Conservation (phyloP, 2,888 invertebrate genomes). For the Nudaria mundana region DNA sequence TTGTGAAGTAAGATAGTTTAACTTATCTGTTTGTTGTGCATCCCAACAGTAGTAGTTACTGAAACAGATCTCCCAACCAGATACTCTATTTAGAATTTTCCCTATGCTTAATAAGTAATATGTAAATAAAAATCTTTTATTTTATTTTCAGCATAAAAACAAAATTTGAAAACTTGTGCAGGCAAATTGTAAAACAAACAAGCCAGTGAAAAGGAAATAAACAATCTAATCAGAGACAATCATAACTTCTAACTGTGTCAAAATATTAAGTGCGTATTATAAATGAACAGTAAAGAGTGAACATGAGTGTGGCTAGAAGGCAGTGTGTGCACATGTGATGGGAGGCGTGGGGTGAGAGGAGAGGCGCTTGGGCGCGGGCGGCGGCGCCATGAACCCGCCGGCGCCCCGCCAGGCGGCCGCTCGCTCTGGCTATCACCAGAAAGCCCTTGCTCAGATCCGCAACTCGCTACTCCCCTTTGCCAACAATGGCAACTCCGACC, state of each 20-base stretch:
- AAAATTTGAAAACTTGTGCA: slow-evolving; percentile 15
- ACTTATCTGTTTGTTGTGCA: slow-evolving; percentile 20
- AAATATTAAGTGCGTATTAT: slow-evolving; percentile 39
- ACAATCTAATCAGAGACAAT: slow-evolving; percentile 21
- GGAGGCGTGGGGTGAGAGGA: slow-evolving; percentile 78
- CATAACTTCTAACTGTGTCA: slow-evolving; percentile 18
- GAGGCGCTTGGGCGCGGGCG: slow-evolving; percentile 79
- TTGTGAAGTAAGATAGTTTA: slow-evolving; percentile 7
- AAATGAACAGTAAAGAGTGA: slow-evolving; percentile 48
- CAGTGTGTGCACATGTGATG: slow-evolving; percentile 66
- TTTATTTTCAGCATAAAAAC: slow-evolving; percentile 24
- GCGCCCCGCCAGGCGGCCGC: slow-evolving; percentile 84
- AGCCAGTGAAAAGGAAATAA: slow-evolving; percentile 24
- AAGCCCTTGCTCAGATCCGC: slow-evolving; percentile 92
- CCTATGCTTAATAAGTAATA: slow-evolving; percentile 7
- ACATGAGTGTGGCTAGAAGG: slow-evolving; percentile 50
- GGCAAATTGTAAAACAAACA: slow-evolving; percentile 20
- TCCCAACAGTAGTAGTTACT: no score
- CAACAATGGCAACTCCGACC: slow-evolving; percentile 82
- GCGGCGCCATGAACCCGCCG: slow-evolving; percentile 84
- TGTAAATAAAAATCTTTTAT: slow-evolving; percentile 6
- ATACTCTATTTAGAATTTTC: no score
- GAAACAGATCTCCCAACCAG: no score
- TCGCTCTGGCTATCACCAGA: slow-evolving; percentile 91
- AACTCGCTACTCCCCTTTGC: slow-evolving; percentile 91